These are phyloP conservation scores for Otus scops DNA, from an alignment of 2,797 vertebrate genomes.

Conservation along the genomic window DNA sequence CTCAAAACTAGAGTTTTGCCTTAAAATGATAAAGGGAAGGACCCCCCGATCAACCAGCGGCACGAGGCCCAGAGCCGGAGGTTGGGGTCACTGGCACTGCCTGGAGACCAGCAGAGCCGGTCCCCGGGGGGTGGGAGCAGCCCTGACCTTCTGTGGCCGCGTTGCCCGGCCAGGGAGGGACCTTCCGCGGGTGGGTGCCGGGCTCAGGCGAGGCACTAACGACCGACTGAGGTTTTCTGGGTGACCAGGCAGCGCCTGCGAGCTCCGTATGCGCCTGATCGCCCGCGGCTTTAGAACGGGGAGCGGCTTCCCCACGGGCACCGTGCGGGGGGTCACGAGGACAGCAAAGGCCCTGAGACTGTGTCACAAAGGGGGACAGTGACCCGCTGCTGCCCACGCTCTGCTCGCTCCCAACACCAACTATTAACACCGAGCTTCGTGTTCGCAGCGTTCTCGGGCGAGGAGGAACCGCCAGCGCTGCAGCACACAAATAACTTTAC, in stretches of 20 bases:
- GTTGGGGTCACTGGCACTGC: background rate
- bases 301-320: background rate
- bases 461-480: background rate
- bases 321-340: background rate
- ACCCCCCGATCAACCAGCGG: fast-evolving
- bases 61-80: background rate
- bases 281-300: background rate
- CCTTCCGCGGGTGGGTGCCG: fast-evolving
- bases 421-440: background rate
- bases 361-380: background rate
- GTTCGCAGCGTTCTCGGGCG: background rate
- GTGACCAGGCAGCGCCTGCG: background rate
- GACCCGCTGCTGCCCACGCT: background rate
- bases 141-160: background rate
- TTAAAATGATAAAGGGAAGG: background rate
- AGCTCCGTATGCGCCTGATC: fast-evolving
- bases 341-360: background rate
- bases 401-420: background rate
- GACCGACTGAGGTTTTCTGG: background rate
- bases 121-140: background rate
- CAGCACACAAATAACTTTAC: fast-evolving
- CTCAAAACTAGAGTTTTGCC: background rate
- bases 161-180: fast-evolving
- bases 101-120: background rate
- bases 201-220: background rate